These are phyloP conservation scores for Andrena camellia DNA, from an alignment of 2,888 invertebrate species.

Conservation along the genomic window DNA sequence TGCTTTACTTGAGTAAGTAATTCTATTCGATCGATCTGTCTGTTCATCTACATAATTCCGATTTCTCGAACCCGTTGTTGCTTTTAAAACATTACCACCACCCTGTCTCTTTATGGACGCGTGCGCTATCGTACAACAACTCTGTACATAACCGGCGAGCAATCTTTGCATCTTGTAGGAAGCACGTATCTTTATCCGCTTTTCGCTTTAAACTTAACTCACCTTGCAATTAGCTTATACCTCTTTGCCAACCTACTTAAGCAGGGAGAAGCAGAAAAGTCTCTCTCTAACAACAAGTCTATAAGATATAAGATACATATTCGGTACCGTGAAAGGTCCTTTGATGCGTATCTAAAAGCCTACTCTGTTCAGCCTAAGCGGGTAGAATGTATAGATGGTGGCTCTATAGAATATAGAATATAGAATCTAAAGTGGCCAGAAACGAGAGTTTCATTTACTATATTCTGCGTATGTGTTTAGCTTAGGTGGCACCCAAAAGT, in stretches of 20 bases:
- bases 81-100: not conserved
- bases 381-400: too few relatives aligned
- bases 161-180: slow-evolving; percentile 4
- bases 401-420: too few relatives aligned
- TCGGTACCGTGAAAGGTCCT: too few relatives aligned
- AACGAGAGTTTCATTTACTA: slow-evolving; percentile 7
- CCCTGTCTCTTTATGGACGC: not conserved
- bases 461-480: slow-evolving; percentile 4
- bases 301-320: too few relatives aligned
- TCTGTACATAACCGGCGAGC: too few relatives aligned
- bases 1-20: slow-evolving; percentile 66
- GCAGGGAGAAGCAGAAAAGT: too few relatives aligned
- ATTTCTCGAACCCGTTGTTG: not conserved
- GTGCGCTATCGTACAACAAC: not conserved
- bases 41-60: not conserved
- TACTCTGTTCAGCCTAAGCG: too few relatives aligned
- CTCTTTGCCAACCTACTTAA: not conserved
- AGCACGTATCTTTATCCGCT: not conserved
- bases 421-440: not conserved
- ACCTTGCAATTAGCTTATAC: not conserved
- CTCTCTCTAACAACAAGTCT: too few relatives aligned
- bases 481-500: slow-evolving; percentile 7
- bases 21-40: slow-evolving; percentile 33
- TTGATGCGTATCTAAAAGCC: too few relatives aligned
- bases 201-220: not conserved